Evolutionary conservation across 1,140 invertebrate genomes (phyloP), one percentile per base, ranked within the genome.

Genomic region (Anastrepha ludens): DNA sequence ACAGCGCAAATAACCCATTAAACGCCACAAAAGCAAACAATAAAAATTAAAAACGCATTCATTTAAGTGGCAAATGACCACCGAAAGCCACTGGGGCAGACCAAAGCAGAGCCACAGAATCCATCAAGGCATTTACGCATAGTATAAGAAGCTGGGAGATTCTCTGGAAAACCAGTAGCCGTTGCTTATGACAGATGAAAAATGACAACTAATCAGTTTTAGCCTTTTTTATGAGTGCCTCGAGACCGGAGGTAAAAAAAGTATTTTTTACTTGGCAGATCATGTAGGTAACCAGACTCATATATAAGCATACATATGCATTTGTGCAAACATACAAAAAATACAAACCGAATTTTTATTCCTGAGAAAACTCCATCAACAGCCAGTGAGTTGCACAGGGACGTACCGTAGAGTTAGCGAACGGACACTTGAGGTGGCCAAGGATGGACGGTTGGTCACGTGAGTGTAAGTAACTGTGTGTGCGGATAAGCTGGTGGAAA

Each of bases 171-270:
- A 87, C 87, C 87, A 87, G 87, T 87, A 87, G 87, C 74, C 41
- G 58, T 5, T 50, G 78, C 74, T 60, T 87, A 87, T 87, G 87
- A 87, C 87, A 87, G 70, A 64, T 85, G 87, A 87, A 64, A 87
- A 87, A 87, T 87, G 87, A 85, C 70, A 87, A 64, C 70, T 47
- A 85, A 87, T 87, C 87, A 87, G 74, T 87, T 87, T 74, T 70
- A 81, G 74, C 74, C 50, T 50, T 81, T 55, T 81, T 81, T 81
- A 47, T 81, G 41, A 81, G n/a, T 81, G 41, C 8, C 13, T 81
- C 44, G 20, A 17, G 17, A 81, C 47, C 44, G 41, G n/a, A 13
- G 74, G 17, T 29, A 74, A 74, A 47, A 74, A 47, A 74, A 44
- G 39, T 74, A 11, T 17, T 41, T 15, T 74, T 74, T 55, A 11